These are phyloP conservation scores for Trinectes maculatus DNA, from an alignment of 2,113 vertebrate genomes.

Conservation along the genomic window DNA sequence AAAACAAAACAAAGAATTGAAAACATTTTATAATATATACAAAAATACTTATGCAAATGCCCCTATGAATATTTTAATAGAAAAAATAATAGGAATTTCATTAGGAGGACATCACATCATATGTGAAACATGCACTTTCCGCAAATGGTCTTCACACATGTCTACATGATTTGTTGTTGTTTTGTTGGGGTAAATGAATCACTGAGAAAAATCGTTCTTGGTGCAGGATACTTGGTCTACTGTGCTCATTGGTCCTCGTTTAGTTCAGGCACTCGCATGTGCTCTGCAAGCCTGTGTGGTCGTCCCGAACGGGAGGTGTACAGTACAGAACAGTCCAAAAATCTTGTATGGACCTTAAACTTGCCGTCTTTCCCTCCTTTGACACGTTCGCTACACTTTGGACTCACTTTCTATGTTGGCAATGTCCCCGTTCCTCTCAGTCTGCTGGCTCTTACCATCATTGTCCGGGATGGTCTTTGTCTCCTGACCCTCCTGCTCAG, in stretches of 20 bases:
- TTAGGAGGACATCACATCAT: slow-evolving; percentile 74
- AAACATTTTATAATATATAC: slow-evolving; percentile 77
- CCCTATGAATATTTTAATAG: slow-evolving; percentile 79
- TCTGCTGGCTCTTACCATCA: slow-evolving; percentile 79
- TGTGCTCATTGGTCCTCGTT: slow-evolving; percentile 56
- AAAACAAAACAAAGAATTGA: slow-evolving; percentile 75
- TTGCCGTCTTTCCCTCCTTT: not conserved
- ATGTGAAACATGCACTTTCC: slow-evolving; percentile 77
- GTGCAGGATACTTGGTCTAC: slow-evolving; percentile 64
- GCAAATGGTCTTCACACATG: slow-evolving; percentile 53
- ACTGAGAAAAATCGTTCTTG: slow-evolving; percentile 44
- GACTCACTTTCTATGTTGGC: slow-evolving; percentile 94
- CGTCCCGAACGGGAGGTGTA: slow-evolving; percentile 23
- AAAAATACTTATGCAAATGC: slow-evolving; percentile 86
- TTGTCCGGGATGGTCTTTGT: slow-evolving; percentile 67
- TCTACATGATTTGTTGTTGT: slow-evolving; percentile 30
- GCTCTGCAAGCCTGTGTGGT: slow-evolving; percentile 22
- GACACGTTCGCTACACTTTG: slow-evolving; percentile 85
- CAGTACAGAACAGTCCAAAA: slow-evolving; percentile 12
- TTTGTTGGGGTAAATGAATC: slow-evolving; percentile 44
- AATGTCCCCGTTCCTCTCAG: slow-evolving; percentile 91
- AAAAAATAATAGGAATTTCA: slow-evolving; percentile 82
- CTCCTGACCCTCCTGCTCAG: slow-evolving; percentile 80
- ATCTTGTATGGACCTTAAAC: slow-evolving; percentile 22
- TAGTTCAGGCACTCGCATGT: slow-evolving; percentile 30